Conservation (phyloP, 1,140 invertebrate genomes). For the Ceratoteleas bidentatus region DNA sequence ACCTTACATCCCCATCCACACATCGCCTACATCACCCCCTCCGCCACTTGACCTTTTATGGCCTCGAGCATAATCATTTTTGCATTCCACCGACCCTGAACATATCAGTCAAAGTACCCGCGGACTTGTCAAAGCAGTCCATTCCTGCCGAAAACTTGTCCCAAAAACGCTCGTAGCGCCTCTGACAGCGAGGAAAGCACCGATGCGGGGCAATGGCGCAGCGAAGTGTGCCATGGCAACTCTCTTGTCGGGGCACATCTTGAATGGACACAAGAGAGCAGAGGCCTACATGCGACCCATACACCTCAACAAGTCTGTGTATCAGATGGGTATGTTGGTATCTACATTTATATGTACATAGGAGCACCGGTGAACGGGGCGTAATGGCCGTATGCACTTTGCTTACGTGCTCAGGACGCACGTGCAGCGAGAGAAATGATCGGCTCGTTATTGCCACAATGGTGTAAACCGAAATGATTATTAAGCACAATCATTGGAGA, state of each 20-base stretch:
- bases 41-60: too few species aligned
- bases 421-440: conserved; percentile 16
- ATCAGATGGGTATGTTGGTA: too few species aligned
- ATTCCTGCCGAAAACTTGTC: not conserved
- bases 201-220: conserved; percentile 52
- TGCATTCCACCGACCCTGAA: too few species aligned
- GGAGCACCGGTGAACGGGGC: conserved; percentile 6
- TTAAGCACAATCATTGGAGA: too few species aligned
- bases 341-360: not conserved
- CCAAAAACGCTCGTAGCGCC: not conserved
- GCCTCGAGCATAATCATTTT: too few species aligned
- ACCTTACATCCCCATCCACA: too few species aligned
- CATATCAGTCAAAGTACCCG: too few species aligned
- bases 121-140: not conserved
- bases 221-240: conserved; percentile 57
- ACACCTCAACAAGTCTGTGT: not conserved
- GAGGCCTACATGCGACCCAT: not conserved
- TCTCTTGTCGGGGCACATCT: conserved; percentile 48
- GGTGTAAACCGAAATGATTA: too few species aligned
- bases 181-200: conserved; percentile 23
- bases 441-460: too few species aligned
- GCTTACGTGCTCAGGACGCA: conserved; percentile 32
- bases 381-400: conserved; percentile 33
- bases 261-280: conserved; percentile 40
- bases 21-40: too few species aligned